Evolutionary conservation across 2,888 invertebrate species (phyloP).

Genomic region (Alentia gelatinosa): DNA sequence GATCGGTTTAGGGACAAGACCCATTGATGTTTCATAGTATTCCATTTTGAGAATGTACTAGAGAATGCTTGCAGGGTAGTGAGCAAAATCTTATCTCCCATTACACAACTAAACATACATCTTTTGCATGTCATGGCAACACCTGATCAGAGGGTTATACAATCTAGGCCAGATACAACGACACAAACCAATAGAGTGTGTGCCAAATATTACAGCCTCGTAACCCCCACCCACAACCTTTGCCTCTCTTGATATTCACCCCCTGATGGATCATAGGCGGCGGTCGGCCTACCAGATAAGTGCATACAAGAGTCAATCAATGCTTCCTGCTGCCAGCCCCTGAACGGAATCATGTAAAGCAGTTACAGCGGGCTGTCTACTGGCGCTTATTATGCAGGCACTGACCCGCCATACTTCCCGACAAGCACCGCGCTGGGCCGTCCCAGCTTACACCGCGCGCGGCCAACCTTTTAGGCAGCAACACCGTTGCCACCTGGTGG

Average conservation of each 20-base stretch:
- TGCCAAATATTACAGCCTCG: no score
- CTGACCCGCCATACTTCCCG: conserved; percentile 25
- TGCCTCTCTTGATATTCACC: not conserved
- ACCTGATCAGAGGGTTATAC: no score
- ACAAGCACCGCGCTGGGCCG: not conserved
- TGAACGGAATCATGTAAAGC: not conserved
- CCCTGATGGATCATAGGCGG: not conserved
- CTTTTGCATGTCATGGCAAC: no score
- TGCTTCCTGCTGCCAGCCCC: not conserved
- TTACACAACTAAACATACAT: no score
- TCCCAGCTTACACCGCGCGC: not conserved
- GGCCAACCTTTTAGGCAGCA: not conserved
- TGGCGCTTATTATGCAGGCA: not conserved
- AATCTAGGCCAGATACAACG: no score
- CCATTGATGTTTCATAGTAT: no score
- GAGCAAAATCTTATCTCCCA: no score
- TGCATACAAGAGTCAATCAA: conserved; percentile 39
- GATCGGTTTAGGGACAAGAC: no score
- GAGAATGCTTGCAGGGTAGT: no score
- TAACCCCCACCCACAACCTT: no score
- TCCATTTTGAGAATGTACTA: no score
- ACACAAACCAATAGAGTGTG: no score
- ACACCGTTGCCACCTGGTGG: not conserved
- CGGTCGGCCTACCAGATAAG: not conserved
- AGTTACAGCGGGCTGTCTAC: not conserved